Evolutionary conservation across 2,113 vertebrate genomes (phyloP).

Genomic region (Rhinolophus sinicus): DNA sequence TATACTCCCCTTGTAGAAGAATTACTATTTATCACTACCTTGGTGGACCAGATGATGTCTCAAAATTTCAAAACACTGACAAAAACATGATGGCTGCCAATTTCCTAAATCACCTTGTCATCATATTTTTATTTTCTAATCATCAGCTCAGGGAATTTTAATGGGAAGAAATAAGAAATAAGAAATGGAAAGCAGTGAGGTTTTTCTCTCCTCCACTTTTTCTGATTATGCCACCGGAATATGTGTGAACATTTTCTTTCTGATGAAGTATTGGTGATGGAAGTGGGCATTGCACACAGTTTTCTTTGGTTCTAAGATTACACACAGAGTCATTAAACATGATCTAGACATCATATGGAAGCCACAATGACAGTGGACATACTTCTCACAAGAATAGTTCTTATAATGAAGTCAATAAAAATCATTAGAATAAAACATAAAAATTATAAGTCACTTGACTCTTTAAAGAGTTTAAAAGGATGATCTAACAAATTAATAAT

Average conservation of each 20-base stretch:
- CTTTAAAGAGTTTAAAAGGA: background rate
- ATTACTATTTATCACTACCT: background rate
- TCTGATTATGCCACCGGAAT: background rate
- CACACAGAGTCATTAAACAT: slow-evolving; percentile 15
- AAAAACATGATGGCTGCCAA: background rate
- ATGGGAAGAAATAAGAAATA: slow-evolving; percentile 12
- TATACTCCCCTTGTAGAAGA: background rate
- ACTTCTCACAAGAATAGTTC: background rate
- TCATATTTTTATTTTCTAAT: slow-evolving; percentile 42
- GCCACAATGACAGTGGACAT: background rate
- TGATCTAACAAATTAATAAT: background rate
- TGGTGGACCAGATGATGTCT: background rate
- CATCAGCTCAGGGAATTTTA: background rate
- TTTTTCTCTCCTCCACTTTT: background rate
- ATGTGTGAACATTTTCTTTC: background rate
- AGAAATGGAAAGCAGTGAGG: background rate
- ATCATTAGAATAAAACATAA: background rate
- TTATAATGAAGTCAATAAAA: background rate
- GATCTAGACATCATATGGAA: slow-evolving; percentile 36
- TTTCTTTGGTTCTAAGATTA: slow-evolving; percentile 52
- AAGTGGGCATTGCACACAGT: background rate
- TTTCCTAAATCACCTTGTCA: slow-evolving; percentile 24
- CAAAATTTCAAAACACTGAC: slow-evolving; percentile 5
- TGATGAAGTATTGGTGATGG: background rate
- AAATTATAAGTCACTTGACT: background rate